These are phyloP conservation scores for Protobothrops mucrosquamatus DNA, from an alignment of 2,113 vertebrate species.

Conservation along the genomic window DNA sequence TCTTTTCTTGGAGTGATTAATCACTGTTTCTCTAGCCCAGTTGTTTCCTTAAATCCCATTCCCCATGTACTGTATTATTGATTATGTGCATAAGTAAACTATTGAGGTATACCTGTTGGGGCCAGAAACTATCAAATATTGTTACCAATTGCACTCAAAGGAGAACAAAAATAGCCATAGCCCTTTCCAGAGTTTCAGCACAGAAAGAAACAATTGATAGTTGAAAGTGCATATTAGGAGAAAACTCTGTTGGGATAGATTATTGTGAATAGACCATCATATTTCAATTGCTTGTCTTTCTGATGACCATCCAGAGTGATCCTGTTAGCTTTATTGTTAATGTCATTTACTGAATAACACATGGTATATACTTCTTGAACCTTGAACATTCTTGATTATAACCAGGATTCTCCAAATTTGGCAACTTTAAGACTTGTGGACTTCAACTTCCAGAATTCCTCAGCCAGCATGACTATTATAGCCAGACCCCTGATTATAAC, in stretches of 20 bases:
- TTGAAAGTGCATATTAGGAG: neutral
- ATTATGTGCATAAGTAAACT: neutral
- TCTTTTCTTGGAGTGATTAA: neutral
- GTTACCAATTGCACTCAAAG: neutral
- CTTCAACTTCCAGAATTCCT: neutral
- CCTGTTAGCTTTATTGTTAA: neutral
- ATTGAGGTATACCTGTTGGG: neutral
- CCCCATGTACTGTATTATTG: neutral
- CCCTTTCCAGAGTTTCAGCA: neutral
- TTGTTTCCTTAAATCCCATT: neutral
- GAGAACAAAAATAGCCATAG: neutral
- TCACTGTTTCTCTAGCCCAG: neutral
- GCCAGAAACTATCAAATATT: neutral
- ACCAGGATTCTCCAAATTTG: neutral
- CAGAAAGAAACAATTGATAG: neutral
- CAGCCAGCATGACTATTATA: neutral
- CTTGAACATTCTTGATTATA: constrained; percentile 33
- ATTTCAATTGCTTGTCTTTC: neutral
- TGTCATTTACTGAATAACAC: constrained; percentile 24
- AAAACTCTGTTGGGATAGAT: neutral
- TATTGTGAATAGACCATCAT: neutral
- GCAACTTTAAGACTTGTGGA: neutral
- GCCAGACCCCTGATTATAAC: neutral
- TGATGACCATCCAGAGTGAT: neutral
- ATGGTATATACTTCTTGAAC: neutral